Conservation (phyloP, 1,140 invertebrate species). For the Andricus grossulariae region DNA sequence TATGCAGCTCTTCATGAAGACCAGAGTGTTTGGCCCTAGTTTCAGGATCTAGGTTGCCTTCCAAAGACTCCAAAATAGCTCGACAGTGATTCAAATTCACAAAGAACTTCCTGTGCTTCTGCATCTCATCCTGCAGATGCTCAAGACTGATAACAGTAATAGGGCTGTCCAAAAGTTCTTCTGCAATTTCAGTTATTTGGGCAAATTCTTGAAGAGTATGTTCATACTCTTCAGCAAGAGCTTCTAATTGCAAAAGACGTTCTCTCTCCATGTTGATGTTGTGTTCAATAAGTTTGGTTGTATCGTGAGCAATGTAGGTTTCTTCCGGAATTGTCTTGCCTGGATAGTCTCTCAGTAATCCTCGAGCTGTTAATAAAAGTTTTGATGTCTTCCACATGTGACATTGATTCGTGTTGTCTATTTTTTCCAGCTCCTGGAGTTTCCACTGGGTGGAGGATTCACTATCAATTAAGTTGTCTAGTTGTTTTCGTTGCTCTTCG, state of each 20-base stretch:
- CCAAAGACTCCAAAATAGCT: slow-evolving; percentile 88
- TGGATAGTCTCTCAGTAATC: slow-evolving; percentile 80
- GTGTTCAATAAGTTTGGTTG: slow-evolving; percentile 82
- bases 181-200: slow-evolving; percentile 88
- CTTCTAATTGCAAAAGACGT: slow-evolving; percentile 82
- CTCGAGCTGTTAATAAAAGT: slow-evolving; percentile 76
- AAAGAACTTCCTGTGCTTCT: slow-evolving; percentile 92
- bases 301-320: slow-evolving; percentile 80
- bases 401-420: slow-evolving; percentile 79
- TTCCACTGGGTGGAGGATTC: slow-evolving; percentile 79
- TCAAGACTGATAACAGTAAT: slow-evolving; percentile 84
- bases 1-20: slow-evolving; percentile 86
- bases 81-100: slow-evolving; percentile 90
- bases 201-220: slow-evolving; percentile 90
- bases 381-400: slow-evolving; percentile 75
- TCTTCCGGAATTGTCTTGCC: slow-evolving; percentile 81
- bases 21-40: slow-evolving; percentile 84
- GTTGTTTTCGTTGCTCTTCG: slow-evolving; percentile 75
- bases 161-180: slow-evolving; percentile 84
- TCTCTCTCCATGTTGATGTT: slow-evolving; percentile 83
- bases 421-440: slow-evolving; percentile 80
- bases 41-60: slow-evolving; percentile 87
- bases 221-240: slow-evolving; percentile 89
- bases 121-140: slow-evolving; percentile 90
- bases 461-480: slow-evolving; percentile 78